Percentiles rank a stretch among this genome's conserved stretches.
phyloP scores from a whole-genome alignment of 2,888 invertebrate species.

The Coenonympha glycerion region DNA sequence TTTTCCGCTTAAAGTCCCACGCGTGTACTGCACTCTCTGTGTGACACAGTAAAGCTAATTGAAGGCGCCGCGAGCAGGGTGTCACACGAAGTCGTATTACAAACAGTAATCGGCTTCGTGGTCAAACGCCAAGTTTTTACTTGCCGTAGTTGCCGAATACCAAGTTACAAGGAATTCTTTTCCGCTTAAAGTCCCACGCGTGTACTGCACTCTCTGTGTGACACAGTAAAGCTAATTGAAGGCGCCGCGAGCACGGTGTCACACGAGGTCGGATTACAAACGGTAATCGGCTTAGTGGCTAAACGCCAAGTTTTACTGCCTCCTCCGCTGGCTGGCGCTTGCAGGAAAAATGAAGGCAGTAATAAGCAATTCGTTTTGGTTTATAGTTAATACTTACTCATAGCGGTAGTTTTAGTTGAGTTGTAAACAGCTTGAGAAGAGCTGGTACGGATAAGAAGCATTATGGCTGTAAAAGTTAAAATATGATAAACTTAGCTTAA shows the following conservation, averaged over 20 bases:
- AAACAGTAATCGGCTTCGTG: too few species aligned
- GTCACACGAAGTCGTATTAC: too few species aligned
- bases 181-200: slow-evolving; percentile 4
- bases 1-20: too few species aligned
- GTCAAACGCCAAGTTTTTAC: too few species aligned
- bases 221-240: slow-evolving; percentile 46
- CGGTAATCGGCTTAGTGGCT: slow-evolving; percentile 55
- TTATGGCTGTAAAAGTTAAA: background rate
- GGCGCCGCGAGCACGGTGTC: slow-evolving; percentile 34
- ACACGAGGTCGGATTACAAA: slow-evolving; percentile 48
- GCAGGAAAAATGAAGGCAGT: slow-evolving; percentile 13
- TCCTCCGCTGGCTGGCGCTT: slow-evolving; percentile 20
- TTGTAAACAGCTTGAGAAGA: background rate
- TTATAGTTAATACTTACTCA: background rate
- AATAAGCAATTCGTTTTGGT: slow-evolving; percentile 23
- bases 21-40: too few species aligned
- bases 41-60: too few species aligned
- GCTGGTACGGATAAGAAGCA: background rate
- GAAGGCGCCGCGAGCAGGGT: too few species aligned
- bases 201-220: slow-evolving; percentile 13
- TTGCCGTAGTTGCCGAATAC: too few species aligned
- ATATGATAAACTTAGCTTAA: background rate
- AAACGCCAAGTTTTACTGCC: slow-evolving; percentile 49
- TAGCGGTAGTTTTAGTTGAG: background rate
- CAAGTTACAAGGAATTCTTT: background rate